These are phyloP conservation scores for Accipiter virgatus DNA, from an alignment of 2,113 vertebrate species.

Conservation along the genomic window DNA sequence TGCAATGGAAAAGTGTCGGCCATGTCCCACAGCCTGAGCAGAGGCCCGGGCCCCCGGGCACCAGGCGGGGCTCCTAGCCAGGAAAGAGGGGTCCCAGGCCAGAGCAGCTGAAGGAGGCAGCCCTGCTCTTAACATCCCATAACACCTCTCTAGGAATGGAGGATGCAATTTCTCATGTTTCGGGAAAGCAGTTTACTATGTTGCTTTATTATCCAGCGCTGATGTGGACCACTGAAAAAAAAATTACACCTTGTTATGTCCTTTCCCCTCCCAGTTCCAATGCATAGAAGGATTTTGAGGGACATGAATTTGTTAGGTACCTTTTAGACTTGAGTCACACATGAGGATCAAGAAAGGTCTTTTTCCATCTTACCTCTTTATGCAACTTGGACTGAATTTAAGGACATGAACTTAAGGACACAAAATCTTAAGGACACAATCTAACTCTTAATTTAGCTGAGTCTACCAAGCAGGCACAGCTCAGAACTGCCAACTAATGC, in stretches of 20 bases:
- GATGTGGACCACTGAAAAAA: not conserved
- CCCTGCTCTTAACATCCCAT: not conserved
- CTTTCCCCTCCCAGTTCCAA: not conserved
- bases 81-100: accelerated
- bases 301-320: not conserved
- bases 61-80: not conserved
- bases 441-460: not conserved
- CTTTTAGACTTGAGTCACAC: not conserved
- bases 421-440: not conserved
- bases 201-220: not conserved
- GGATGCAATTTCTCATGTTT: not conserved
- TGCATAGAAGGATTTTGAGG: not conserved
- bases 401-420: too few species aligned
- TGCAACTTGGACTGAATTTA: not conserved
- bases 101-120: not conserved
- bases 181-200: not conserved
- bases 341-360: not conserved
- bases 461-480: not conserved
- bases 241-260: too few species aligned
- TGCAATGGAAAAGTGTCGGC: not conserved
- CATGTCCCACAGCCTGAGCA: not conserved
- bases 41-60: accelerated
- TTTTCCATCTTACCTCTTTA: not conserved
- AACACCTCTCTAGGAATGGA: not conserved
- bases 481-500: not conserved